Percentiles rank a stretch among this genome's conserved stretches.
Conservation (phyloP, 2,113 vertebrate species). For the Paralichthys olivaceus region DNA sequence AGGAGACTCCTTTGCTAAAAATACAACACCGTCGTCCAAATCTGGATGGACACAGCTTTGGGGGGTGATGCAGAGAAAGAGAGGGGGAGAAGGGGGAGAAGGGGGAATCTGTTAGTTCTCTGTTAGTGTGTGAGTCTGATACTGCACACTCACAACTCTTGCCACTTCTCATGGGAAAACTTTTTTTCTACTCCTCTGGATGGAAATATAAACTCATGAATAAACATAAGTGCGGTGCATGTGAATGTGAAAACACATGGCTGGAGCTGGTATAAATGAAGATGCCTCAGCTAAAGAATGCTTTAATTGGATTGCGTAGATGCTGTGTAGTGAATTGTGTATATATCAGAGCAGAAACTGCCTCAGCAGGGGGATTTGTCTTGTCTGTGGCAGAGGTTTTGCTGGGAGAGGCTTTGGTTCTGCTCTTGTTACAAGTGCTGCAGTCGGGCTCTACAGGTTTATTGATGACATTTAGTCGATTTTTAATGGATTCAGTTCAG, state of each 20-base stretch:
- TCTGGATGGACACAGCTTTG: slow-evolving; percentile 37
- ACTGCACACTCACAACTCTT: slow-evolving; percentile 4
- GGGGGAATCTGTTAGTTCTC: slow-evolving; percentile 13
- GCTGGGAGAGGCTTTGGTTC: slow-evolving; percentile 15
- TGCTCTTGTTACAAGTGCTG: slow-evolving; percentile 28
- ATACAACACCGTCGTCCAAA: slow-evolving; percentile 19
- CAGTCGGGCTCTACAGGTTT: slow-evolving; percentile 39
- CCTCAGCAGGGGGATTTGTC: background rate
- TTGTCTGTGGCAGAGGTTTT: background rate
- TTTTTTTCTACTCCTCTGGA: slow-evolving; percentile 16
- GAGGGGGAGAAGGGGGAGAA: no score
- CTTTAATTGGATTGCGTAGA: slow-evolving; percentile 17
- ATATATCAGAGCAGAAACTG: background rate
- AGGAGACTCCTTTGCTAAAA: slow-evolving; percentile 50
- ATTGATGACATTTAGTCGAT: slow-evolving; percentile 65
- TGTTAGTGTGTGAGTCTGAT: background rate
- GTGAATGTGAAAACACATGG: slow-evolving; percentile 58
- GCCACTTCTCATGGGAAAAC: slow-evolving; percentile 37
- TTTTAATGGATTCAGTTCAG: slow-evolving; percentile 58
- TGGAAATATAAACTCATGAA: slow-evolving; percentile 61
- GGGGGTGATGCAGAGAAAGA: slow-evolving; percentile 6
- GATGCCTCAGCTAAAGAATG: background rate
- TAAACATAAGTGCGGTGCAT: slow-evolving; percentile 55
- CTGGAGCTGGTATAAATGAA: slow-evolving; percentile 19
- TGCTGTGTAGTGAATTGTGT: background rate